Conservation (phyloP, 2,113 vertebrate genomes). For the Anolis sagrei region DNA sequence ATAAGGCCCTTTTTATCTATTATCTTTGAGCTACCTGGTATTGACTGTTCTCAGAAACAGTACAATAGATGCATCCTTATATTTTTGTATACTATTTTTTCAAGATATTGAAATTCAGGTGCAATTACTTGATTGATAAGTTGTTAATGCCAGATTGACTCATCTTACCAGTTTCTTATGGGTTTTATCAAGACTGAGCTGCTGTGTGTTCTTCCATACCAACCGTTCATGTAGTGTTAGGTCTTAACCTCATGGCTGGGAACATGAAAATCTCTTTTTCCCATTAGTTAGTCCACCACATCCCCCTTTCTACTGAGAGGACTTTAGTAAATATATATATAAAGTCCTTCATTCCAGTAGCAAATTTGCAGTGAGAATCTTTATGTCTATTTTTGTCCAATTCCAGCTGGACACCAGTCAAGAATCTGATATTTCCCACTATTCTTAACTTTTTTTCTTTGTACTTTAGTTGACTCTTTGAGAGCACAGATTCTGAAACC, state of each 20-base stretch:
- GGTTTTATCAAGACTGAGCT: constrained; percentile 56
- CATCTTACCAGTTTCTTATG: constrained; percentile 26
- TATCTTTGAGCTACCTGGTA: background rate
- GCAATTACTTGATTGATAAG: background rate
- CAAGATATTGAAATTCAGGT: background rate
- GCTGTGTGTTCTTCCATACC: constrained; percentile 41
- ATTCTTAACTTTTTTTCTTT: constrained; percentile 71
- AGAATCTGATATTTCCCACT: constrained; percentile 82
- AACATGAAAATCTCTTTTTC: constrained; percentile 76
- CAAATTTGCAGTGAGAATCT: constrained; percentile 83
- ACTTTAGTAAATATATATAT: constrained; percentile 68
- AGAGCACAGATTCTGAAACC: constrained; percentile 72
- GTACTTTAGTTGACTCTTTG: constrained; percentile 74
- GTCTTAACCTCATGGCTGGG: constrained; percentile 76
- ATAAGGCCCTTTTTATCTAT: background rate
- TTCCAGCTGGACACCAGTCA: constrained; percentile 83
- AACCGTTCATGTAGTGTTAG: constrained; percentile 47
- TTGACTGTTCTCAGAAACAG: background rate
- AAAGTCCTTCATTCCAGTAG: constrained; percentile 78
- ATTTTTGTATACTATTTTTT: background rate
- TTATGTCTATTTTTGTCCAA: constrained; percentile 80
- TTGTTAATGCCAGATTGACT: constrained; percentile 32
- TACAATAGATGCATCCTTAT: background rate
- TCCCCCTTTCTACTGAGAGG: constrained; percentile 68
- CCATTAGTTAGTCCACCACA: constrained; percentile 72